Percentiles rank a stretch among this genome's conserved stretches.
phyloP scores from a whole-genome alignment of 2,888 invertebrate species.

The Onthophagus sagittarius region DNA sequence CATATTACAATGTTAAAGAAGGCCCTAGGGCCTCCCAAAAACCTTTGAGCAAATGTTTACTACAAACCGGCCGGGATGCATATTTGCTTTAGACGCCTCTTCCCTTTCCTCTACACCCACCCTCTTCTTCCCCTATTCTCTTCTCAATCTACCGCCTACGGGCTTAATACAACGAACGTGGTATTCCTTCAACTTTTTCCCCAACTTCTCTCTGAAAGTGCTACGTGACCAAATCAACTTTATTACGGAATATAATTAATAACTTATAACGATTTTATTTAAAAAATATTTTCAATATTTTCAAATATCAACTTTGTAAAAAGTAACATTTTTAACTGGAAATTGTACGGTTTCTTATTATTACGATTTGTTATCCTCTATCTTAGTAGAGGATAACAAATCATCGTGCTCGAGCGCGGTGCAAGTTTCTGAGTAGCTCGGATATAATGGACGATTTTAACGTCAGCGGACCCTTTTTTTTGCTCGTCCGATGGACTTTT shows the following conservation, averaged over 20 bases:
- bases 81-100: constrained; percentile 24
- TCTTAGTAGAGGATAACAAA: background rate
- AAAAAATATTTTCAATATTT: no score
- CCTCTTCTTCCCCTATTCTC: background rate
- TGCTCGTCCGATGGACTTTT: background rate
- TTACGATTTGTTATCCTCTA: no score
- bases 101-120: background rate
- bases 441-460: background rate
- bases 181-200: background rate
- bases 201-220: background rate
- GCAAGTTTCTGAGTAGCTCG: background rate
- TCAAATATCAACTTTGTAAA: background rate
- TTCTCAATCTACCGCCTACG: background rate
- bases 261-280: no score
- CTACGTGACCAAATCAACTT: background rate
- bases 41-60: constrained; percentile 33
- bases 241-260: background rate
- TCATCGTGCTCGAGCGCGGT: background rate
- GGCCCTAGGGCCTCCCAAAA: constrained; percentile 25
- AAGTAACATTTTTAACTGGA: background rate
- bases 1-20: constrained; percentile 2
- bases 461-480: background rate
- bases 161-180: background rate
- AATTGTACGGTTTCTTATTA: background rate
- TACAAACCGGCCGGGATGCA: constrained; percentile 28